A percentile compares a stretch with the other conserved stretches of the same genome.
Evolutionary conservation across 2,888 invertebrate genomes (phyloP).

Genomic region (Caenorhabditis afra): DNA sequence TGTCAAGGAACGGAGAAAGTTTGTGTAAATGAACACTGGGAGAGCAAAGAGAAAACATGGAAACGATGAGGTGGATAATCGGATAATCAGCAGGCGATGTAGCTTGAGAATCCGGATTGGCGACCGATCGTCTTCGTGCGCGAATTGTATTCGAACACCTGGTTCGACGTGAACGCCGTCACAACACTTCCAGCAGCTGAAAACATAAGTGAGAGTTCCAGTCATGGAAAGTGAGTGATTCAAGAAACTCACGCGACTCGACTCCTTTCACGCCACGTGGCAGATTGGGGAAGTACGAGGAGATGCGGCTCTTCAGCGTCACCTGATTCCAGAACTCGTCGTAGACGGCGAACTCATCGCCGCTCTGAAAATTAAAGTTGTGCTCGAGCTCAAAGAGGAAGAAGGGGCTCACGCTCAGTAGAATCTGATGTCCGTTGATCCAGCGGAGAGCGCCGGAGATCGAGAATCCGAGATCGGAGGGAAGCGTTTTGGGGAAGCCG

Average conservation of each 20-base stretch:
- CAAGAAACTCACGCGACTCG: slow-evolving; percentile 56
- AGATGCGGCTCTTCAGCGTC: slow-evolving; percentile 70
- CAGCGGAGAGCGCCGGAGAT: slow-evolving; percentile 75
- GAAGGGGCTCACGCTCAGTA: slow-evolving; percentile 66
- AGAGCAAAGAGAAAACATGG: background rate
- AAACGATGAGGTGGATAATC: background rate
- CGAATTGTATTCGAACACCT: slow-evolving; percentile 66
- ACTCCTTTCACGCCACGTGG: slow-evolving; percentile 73
- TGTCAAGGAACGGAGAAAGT: no score
- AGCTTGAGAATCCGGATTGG: slow-evolving; percentile 47
- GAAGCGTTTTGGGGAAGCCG: slow-evolving; percentile 75
- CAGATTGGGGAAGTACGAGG: slow-evolving; percentile 75
- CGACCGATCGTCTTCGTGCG: slow-evolving; percentile 49
- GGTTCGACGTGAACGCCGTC: slow-evolving; percentile 59
- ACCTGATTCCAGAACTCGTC: slow-evolving; percentile 79
- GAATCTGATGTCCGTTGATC: slow-evolving; percentile 77
- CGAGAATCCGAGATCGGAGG: slow-evolving; percentile 68
- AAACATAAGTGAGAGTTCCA: slow-evolving; percentile 3
- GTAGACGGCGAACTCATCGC: slow-evolving; percentile 75
- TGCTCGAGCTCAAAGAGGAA: background rate
- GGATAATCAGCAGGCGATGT: slow-evolving; percentile 45
- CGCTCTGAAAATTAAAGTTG: slow-evolving; percentile 57
- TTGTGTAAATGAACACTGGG: no score
- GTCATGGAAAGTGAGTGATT: no score
- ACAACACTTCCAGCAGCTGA: slow-evolving; percentile 52